Percentiles rank a stretch among this genome's conserved stretches.
Conservation (phyloP, 2,113 vertebrate genomes). For the Channa maculata region DNA sequence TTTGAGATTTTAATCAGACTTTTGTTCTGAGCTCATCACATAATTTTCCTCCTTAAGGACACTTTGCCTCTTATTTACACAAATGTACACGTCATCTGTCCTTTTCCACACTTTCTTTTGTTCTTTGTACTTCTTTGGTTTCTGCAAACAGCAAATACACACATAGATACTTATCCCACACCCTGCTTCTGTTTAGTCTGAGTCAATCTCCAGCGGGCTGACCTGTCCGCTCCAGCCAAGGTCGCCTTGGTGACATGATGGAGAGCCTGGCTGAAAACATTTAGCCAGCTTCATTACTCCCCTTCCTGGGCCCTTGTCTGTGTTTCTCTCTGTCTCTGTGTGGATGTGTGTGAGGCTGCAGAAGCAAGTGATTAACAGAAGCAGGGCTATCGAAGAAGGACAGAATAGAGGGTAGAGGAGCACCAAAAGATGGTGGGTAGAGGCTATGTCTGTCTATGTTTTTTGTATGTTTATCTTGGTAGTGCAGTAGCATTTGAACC, state of each 20-base stretch:
- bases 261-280: slow-evolving; percentile 68
- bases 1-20: slow-evolving; percentile 9
- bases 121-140: slow-evolving; percentile 9
- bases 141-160: neutral
- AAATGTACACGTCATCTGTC: slow-evolving; percentile 14
- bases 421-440: neutral
- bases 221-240: slow-evolving; percentile 66
- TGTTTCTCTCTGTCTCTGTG: neutral
- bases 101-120: slow-evolving; percentile 5
- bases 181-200: neutral
- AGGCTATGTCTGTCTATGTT: neutral
- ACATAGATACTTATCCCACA: neutral
- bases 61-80: slow-evolving; percentile 12
- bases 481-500: no score
- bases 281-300: slow-evolving; percentile 70
- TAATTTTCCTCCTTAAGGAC: neutral
- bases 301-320: slow-evolving; percentile 22
- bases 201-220: slow-evolving; percentile 40
- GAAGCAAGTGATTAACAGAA: slow-evolving; percentile 65
- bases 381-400: slow-evolving; percentile 45
- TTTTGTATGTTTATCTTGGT: no score
- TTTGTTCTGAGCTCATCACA: slow-evolving; percentile 2
- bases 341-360: slow-evolving; percentile 10
- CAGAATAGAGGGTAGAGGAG: slow-evolving; percentile 14
- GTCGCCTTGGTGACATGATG: slow-evolving; percentile 69